Evolutionary conservation across 2,797 vertebrate species (phyloP), one percentile per base, ranked within the genome.

Genomic region (Poeciliopsis turneri): DNA sequence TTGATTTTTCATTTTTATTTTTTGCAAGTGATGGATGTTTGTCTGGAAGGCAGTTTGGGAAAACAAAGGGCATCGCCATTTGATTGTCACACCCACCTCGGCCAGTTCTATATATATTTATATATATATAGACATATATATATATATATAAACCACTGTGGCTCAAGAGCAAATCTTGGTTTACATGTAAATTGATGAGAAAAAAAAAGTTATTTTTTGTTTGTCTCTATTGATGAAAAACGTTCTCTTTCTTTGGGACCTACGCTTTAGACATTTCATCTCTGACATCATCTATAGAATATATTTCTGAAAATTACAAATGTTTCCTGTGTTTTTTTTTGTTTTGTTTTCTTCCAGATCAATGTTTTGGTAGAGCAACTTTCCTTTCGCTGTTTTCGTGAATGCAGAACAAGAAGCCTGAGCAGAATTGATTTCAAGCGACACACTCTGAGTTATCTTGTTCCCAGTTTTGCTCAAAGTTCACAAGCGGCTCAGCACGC

Each of bases 261-360:
- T 95, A 92, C 53, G 90, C 96, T 95, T 95, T 95, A 74, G 91
- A 94, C 93, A 94, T 93, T 94, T 96, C 94, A 95, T 96, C 95
- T 96, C 95, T 96, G 94, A 95, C 95, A 92, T 95, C 90, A 92
- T 95, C 95, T 95, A 94, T 94, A 95, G 96, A 95, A 95, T 96
- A 96, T 92, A 96, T 95, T 95, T 96, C 95, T 94, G 95, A 95
- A 96, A 95, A 92, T 95, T 89, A 95, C 70, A 78, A 92, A 77
- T 46, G 69, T 78, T 87, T 76, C 71, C 69, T 36, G 23, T 80
- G 41, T 75, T 53, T 64, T 43, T 73, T 45, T 64, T 2, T 16
- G 15, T 36, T 41, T 2, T 0, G 1, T 8, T 20, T 28, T 1
- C 5, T 12, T 11, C 15, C 41, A 55, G 16, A 68, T 57, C 9